A percentile compares a stretch with the other conserved stretches of the same genome.
Evolutionary conservation across 2,888 invertebrate genomes (phyloP).

Genomic region (Idaea straminata): DNA sequence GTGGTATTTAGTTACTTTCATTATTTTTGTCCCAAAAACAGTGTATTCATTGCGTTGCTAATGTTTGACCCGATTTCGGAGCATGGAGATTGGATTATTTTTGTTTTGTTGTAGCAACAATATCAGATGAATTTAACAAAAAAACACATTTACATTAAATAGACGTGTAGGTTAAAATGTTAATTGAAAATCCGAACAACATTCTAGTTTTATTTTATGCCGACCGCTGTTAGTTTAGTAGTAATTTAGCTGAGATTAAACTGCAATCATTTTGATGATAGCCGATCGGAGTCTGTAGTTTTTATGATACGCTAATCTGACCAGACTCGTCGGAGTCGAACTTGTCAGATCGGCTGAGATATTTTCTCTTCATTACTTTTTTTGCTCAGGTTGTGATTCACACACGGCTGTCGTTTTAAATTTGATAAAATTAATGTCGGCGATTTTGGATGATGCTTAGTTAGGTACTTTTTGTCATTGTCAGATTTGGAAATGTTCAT

Average conservation of each 20-base stretch:
- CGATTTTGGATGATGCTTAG: slow-evolving; percentile 12
- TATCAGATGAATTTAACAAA: background rate
- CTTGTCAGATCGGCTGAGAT: slow-evolving; percentile 32
- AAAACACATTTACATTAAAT: background rate
- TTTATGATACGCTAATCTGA: slow-evolving; percentile 37
- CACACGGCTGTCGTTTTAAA: slow-evolving; percentile 17
- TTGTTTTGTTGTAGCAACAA: slow-evolving; percentile 1
- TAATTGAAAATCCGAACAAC: background rate
- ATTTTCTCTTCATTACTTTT: slow-evolving; percentile 28
- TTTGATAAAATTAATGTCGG: slow-evolving; percentile 18
- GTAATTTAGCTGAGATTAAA: slow-evolving; percentile 39
- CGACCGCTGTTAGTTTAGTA: slow-evolving; percentile 17
- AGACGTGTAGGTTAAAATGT: background rate
- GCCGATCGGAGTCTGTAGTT: slow-evolving; percentile 37
- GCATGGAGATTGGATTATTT: background rate
- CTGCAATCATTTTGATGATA: slow-evolving; percentile 46
- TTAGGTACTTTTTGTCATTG: too few relatives aligned
- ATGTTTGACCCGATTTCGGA: slow-evolving; percentile 21
- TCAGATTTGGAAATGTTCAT: too few relatives aligned
- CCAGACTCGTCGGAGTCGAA: slow-evolving; percentile 40
- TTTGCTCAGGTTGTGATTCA: slow-evolving; percentile 13
- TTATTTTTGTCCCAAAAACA: slow-evolving; percentile 46
- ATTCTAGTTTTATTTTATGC: background rate
- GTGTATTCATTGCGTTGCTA: slow-evolving; percentile 24
- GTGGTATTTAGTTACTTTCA: slow-evolving; percentile 48